Evolutionary conservation across 2,888 invertebrate species (phyloP).

Genomic region (Liodrosophila aerea): DNA sequence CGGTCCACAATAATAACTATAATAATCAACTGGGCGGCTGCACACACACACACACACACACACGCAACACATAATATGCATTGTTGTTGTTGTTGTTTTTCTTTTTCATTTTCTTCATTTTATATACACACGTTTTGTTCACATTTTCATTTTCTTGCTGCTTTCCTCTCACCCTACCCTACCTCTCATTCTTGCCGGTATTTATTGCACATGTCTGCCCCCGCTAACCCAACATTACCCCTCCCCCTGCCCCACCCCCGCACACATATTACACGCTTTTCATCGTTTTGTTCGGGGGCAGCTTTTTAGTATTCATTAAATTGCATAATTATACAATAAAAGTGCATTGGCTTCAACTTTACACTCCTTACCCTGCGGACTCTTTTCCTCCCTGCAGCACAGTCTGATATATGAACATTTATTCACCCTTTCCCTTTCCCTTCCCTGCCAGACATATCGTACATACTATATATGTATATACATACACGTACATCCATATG

Average conservation of each 20-base stretch:
- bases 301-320: constrained; percentile 75
- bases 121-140: constrained; percentile 61
- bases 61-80: constrained; percentile 17
- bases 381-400: neutral
- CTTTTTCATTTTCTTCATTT: constrained; percentile 69
- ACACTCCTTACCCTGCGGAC: neutral
- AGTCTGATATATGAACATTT: too few relatives aligned
- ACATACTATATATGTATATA: neutral
- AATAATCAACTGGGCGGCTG: constrained; percentile 66
- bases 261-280: neutral
- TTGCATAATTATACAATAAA: constrained; percentile 73
- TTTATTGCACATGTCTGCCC: constrained; percentile 47
- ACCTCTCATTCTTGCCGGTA: constrained; percentile 27
- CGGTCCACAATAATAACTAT: constrained; percentile 63
- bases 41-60: constrained; percentile 22
- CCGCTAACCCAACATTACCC: neutral
- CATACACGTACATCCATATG: constrained; percentile 34
- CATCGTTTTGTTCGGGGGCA: constrained; percentile 25
- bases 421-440: neutral
- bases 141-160: constrained; percentile 55
- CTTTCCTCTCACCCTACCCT: neutral
- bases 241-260: neutral
- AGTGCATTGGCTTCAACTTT: constrained; percentile 62
- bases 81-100: constrained; percentile 13
- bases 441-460: constrained; percentile 8